A percentile compares a stretch with the other conserved stretches of the same genome.
phyloP scores from a whole-genome alignment of 2,888 invertebrate species.

The Actias luna region DNA sequence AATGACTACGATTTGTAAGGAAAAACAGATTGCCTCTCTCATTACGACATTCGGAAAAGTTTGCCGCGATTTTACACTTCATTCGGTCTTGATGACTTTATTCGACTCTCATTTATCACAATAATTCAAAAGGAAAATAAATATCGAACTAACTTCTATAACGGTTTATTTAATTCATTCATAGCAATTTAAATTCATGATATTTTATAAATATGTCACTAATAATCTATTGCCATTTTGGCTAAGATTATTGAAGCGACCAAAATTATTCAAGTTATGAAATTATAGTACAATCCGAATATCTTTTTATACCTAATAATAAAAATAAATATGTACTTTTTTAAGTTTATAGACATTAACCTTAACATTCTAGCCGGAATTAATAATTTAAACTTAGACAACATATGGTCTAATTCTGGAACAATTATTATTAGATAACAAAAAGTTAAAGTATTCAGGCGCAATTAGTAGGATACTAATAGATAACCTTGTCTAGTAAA shows the following conservation, averaged over 20 bases:
- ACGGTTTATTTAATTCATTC: neutral
- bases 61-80: constrained; percentile 62
- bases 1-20: constrained; percentile 64
- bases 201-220: neutral
- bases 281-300: neutral
- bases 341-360: too few species aligned
- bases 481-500: neutral
- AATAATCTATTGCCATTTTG: neutral
- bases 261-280: neutral
- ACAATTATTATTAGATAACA: too few species aligned
- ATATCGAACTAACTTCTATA: neutral
- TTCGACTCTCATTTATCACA: constrained; percentile 39
- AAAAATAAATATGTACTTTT: neutral
- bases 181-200: neutral
- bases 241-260: neutral
- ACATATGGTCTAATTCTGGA: too few species aligned
- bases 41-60: constrained; percentile 67
- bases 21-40: constrained; percentile 70
- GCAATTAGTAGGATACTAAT: too few species aligned
- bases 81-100: constrained; percentile 58
- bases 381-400: too few species aligned
- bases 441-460: too few species aligned
- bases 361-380: too few species aligned
- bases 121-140: neutral
- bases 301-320: neutral